Conservation (phyloP, 2,113 vertebrate species). For the Rana temporaria region DNA sequence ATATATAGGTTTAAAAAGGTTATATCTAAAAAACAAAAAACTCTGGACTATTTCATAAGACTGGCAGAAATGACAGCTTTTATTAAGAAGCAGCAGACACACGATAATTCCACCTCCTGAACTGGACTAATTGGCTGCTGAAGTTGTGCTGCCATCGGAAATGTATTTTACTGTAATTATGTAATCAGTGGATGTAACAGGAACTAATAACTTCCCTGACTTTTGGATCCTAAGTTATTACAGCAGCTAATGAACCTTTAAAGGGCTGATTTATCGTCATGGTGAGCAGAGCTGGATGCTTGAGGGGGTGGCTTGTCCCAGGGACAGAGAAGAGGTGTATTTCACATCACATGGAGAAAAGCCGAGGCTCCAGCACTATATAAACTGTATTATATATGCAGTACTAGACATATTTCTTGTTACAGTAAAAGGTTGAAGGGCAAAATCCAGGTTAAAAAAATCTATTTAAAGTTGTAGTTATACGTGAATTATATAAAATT, state of each 20-base stretch:
- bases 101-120: slow-evolving; percentile 59
- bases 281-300: slow-evolving; percentile 49
- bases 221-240: slow-evolving; percentile 59
- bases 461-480: too few species aligned
- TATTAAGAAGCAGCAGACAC: slow-evolving; percentile 44
- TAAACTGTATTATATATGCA: too few species aligned
- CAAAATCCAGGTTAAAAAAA: too few species aligned
- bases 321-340: neutral
- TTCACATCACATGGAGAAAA: neutral
- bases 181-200: slow-evolving; percentile 60
- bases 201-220: slow-evolving; percentile 59
- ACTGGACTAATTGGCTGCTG: slow-evolving; percentile 60
- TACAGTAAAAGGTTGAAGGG: too few species aligned
- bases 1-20: neutral
- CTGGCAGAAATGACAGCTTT: slow-evolving; percentile 21
- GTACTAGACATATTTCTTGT: too few species aligned
- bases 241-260: slow-evolving; percentile 62
- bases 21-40: neutral
- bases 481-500: too few species aligned
- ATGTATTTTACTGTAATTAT: slow-evolving; percentile 61
- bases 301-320: neutral
- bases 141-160: slow-evolving; percentile 59
- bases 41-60: neutral
- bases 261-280: slow-evolving; percentile 59
- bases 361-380: neutral